Percentiles rank a stretch among this genome's conserved stretches.
These are phyloP conservation scores for Capricornis sumatraensis DNA, from an alignment of 2,113 vertebrate genomes.

Conservation along the genomic window DNA sequence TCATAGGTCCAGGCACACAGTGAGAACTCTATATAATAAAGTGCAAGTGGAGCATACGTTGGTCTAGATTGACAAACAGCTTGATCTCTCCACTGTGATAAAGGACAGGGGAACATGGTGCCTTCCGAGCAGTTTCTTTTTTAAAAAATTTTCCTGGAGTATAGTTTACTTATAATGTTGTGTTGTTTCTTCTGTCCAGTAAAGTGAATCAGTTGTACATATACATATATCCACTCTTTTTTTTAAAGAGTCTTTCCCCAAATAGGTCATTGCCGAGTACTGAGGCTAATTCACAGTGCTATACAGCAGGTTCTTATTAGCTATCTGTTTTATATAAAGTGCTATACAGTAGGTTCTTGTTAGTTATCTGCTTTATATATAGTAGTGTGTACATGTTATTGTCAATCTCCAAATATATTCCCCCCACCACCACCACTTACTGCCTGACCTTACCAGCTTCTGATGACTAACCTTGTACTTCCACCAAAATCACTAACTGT, in stretches of 20 bases:
- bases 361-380: neutral
- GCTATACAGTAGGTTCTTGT: neutral
- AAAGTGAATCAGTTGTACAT: neutral
- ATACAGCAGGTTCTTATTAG: neutral
- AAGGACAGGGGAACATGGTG: neutral
- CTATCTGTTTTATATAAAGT: neutral
- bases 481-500: neutral
- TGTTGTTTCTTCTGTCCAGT: neutral
- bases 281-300: neutral
- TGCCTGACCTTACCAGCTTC: neutral
- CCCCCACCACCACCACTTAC: neutral
- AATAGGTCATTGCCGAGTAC: neutral
- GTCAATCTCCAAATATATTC: neutral
- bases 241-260: neutral
- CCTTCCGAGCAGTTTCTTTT: neutral
- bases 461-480: neutral
- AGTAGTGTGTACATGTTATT: neutral
- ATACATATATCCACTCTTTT: neutral
- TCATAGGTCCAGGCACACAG: neutral
- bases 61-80: neutral
- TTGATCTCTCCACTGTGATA: neutral
- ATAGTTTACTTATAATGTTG: neutral
- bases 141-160: neutral
- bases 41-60: accelerated
- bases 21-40: neutral